phyloP scores from a whole-genome alignment of 2,113 vertebrate genomes.

The Xiphophorus maculatus region DNA sequence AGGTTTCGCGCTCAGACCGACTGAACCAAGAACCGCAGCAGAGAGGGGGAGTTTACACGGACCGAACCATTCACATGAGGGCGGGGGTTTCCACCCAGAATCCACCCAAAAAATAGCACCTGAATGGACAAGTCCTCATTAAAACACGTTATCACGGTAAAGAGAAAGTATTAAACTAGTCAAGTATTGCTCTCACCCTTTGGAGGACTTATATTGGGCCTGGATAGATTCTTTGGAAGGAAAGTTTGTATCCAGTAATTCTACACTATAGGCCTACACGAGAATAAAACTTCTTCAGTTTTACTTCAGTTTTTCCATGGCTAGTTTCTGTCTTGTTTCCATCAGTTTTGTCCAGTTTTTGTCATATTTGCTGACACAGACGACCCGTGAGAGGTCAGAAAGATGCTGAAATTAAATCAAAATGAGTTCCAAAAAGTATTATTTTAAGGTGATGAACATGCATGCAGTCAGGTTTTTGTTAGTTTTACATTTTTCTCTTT shows the following conservation, averaged over 20 bases:
- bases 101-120: too few relatives aligned
- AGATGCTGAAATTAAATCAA: background rate
- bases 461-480: background rate
- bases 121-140: too few relatives aligned
- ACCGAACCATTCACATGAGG: conserved; percentile 28
- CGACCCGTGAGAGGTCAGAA: background rate
- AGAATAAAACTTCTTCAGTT: background rate
- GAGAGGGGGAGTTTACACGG: background rate
- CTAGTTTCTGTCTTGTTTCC: too few relatives aligned
- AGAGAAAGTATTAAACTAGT: too few relatives aligned
- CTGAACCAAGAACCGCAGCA: conserved; percentile 12
- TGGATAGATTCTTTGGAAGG: background rate
- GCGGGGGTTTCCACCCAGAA: background rate
- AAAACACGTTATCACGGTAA: too few relatives aligned
- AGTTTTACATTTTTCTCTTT: too few relatives aligned
- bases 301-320: background rate
- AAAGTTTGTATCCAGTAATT: background rate
- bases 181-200: too few relatives aligned
- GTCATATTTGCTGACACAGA: background rate
- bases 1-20: conserved; percentile 33
- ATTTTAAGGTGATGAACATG: background rate
- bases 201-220: background rate
- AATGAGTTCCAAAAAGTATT: too few relatives aligned
- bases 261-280: background rate
- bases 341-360: background rate